Evolutionary conservation across 1,140 invertebrate genomes (phyloP).

Genomic region (Bombus waltoni): DNA sequence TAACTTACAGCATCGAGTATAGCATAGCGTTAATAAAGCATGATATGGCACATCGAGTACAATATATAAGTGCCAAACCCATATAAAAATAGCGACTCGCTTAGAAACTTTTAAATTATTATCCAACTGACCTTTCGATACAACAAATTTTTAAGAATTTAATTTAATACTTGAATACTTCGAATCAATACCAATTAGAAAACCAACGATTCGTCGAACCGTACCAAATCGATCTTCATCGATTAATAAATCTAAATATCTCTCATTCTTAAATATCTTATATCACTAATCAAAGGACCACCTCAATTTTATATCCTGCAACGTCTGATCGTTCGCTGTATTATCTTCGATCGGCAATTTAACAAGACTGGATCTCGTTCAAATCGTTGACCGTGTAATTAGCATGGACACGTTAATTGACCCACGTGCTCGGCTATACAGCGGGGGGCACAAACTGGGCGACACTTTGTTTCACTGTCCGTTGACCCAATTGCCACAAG

Average conservation of each 20-base stretch:
- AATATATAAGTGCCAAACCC: too few relatives aligned
- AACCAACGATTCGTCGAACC: too few relatives aligned
- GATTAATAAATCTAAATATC: background rate
- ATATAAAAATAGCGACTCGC: too few relatives aligned
- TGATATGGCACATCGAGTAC: too few relatives aligned
- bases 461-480: slow-evolving; percentile 16
- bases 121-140: background rate
- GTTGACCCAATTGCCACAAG: slow-evolving; percentile 38
- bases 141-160: background rate
- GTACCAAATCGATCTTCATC: background rate
- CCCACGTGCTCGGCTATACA: background rate
- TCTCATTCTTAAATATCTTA: background rate
- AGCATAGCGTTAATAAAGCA: too few relatives aligned
- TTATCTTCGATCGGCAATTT: background rate
- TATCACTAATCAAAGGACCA: too few relatives aligned
- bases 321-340: too few relatives aligned
- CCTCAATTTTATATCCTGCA: background rate
- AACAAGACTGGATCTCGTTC: background rate
- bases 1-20: too few relatives aligned
- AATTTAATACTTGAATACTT: background rate
- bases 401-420: slow-evolving; percentile 12
- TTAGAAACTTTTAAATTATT: too few relatives aligned
- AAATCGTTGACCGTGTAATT: slow-evolving; percentile 23
- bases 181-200: background rate
- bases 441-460: background rate